phyloP scores from a whole-genome alignment of 2,113 vertebrate genomes.

The Pomatostomus ruficeps region DNA sequence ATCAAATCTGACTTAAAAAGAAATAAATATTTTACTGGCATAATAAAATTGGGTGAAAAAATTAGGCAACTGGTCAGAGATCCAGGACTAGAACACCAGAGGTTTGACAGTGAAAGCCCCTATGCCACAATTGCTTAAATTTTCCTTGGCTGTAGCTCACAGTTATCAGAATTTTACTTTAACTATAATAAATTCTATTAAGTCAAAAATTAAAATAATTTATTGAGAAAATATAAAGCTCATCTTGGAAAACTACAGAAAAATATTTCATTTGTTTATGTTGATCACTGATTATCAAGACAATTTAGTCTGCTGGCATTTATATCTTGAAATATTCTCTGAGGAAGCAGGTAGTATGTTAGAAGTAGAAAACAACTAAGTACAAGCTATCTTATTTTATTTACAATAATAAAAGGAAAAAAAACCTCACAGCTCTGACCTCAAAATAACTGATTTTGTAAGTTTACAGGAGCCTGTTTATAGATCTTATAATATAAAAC shows the following conservation, averaged over 20 bases:
- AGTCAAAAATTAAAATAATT: not conserved
- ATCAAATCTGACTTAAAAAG: not conserved
- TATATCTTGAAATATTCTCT: not conserved
- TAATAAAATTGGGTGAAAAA: not conserved
- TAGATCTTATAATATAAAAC: not conserved
- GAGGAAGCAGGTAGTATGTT: not conserved
- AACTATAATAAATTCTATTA: not conserved
- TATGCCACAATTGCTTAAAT: not conserved
- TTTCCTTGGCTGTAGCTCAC: not conserved
- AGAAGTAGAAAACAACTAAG: not conserved
- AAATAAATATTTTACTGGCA: not conserved
- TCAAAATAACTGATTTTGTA: not conserved
- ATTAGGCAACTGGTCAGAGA: not conserved
- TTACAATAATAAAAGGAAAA: not conserved
- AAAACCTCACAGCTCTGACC: not conserved
- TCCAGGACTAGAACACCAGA: not conserved
- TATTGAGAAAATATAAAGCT: not conserved
- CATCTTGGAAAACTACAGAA: not conserved
- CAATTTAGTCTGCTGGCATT: not conserved
- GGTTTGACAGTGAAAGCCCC: not conserved
- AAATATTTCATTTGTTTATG: not conserved
- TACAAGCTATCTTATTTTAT: not conserved
- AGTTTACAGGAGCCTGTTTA: not conserved
- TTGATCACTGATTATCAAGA: not conserved
- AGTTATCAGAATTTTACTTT: not conserved